phyloP scores from a whole-genome alignment of 2,888 invertebrate genomes.

The Tachystola acroxantha region DNA sequence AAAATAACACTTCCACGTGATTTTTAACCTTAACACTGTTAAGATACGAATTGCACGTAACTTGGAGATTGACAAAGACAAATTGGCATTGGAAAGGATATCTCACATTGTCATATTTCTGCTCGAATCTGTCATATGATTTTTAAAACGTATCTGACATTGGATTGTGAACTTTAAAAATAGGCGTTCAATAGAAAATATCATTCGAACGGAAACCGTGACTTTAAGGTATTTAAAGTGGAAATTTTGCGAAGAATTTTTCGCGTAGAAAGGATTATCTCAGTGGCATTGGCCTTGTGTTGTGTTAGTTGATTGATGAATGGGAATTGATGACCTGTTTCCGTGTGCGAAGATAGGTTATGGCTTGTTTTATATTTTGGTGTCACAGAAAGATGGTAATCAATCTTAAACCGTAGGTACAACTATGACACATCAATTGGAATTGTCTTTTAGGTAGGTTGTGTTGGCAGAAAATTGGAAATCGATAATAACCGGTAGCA shows the following conservation, averaged over 20 bases:
- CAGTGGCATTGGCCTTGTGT: slow-evolving; percentile 1
- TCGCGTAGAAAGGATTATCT: not conserved
- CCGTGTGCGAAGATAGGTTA: not conserved
- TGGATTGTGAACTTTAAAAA: not conserved
- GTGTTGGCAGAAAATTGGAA: no score
- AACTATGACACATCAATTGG: not conserved
- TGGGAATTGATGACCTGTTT: slow-evolving; percentile 1
- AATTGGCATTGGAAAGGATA: slow-evolving; percentile 28
- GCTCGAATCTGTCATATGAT: slow-evolving; percentile 18
- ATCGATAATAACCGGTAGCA: no score
- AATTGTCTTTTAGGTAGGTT: not conserved
- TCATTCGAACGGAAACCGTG: not conserved
- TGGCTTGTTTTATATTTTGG: not conserved
- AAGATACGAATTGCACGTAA: not conserved
- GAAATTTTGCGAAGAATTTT: slow-evolving; percentile 1
- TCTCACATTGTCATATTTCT: slow-evolving; percentile 46
- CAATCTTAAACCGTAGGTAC: not conserved
- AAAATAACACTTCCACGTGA: slow-evolving; percentile 16
- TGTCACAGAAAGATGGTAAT: not conserved
- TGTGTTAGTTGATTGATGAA: slow-evolving; percentile 2
- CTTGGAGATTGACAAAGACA: slow-evolving; percentile 14
- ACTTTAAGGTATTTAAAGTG: not conserved
- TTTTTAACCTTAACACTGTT: slow-evolving; percentile 19
- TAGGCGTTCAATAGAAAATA: not conserved
- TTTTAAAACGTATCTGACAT: not conserved